phyloP scores from a whole-genome alignment of 2,888 invertebrate genomes.

The Gortyna flavago region DNA sequence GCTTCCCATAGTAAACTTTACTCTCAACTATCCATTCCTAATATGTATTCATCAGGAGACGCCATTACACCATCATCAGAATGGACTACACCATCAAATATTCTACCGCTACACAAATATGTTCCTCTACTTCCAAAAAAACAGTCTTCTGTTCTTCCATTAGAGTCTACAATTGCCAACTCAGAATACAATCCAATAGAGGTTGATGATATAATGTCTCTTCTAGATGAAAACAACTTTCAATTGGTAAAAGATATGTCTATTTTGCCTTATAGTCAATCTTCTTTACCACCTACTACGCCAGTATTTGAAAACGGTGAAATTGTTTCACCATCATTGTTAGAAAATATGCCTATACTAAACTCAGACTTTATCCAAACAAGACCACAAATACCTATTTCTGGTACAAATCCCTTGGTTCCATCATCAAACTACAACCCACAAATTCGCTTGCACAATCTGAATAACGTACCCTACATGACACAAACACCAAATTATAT shows the following conservation, averaged over 20 bases:
- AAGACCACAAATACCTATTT: not conserved
- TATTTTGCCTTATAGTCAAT: not conserved
- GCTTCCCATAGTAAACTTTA: not conserved
- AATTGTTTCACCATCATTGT: not conserved
- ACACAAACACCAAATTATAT: not conserved
- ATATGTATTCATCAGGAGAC: not conserved
- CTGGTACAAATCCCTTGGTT: not conserved
- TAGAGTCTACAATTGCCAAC: not conserved
- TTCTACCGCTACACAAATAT: not conserved
- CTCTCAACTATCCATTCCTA: not conserved
- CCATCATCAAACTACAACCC: not conserved
- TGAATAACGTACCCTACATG: not conserved
- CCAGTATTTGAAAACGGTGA: not conserved
- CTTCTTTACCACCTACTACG: not conserved
- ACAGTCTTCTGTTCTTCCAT: not conserved
- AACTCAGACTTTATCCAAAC: not conserved
- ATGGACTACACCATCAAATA: not conserved
- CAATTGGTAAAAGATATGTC: not conserved
- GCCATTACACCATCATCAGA: not conserved
- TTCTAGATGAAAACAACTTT: not conserved
- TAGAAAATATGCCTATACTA: not conserved
- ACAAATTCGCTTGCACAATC: not conserved
- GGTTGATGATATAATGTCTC: slow-evolving; percentile 5
- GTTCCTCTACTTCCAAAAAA: not conserved
- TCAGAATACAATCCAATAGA: not conserved